Evolutionary conservation across 2,888 invertebrate species (phyloP).

Genomic region (Pemphredon lugubris): DNA sequence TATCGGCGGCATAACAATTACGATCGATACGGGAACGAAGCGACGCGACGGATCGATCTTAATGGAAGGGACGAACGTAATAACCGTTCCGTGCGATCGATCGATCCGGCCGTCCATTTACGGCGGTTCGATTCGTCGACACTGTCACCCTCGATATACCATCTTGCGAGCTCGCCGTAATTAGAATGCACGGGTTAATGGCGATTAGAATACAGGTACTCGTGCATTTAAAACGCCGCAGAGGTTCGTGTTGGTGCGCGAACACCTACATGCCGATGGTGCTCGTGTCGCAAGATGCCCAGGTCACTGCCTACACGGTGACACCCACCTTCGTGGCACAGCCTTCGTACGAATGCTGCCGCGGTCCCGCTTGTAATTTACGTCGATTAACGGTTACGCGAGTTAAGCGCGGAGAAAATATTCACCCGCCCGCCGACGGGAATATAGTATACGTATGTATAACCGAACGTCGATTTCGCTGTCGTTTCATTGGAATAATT

Average conservation of each 20-base stretch:
- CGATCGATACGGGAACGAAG: slow-evolving; percentile 27
- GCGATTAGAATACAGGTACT: slow-evolving; percentile 58
- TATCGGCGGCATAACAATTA: slow-evolving; percentile 52
- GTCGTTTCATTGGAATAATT: not conserved
- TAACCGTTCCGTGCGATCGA: slow-evolving; percentile 55
- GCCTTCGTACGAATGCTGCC: slow-evolving; percentile 47
- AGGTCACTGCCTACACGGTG: slow-evolving; percentile 72
- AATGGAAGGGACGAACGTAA: slow-evolving; percentile 48
- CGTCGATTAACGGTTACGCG: slow-evolving; percentile 54
- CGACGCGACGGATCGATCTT: slow-evolving; percentile 45
- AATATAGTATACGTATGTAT: no score
- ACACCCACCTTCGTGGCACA: slow-evolving; percentile 65
- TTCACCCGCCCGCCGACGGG: not conserved
- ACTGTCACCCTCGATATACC: slow-evolving; percentile 48
- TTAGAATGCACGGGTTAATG: slow-evolving; percentile 42
- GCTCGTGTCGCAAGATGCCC: slow-evolving; percentile 69
- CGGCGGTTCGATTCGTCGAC: slow-evolving; percentile 42
- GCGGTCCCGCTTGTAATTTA: slow-evolving; percentile 43
- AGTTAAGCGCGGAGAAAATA: slow-evolving; percentile 11
- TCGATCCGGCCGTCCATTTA: slow-evolving; percentile 58
- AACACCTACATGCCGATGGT: slow-evolving; percentile 65
- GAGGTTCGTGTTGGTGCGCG: slow-evolving; percentile 34
- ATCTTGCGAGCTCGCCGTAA: slow-evolving; percentile 35
- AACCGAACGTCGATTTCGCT: not conserved
- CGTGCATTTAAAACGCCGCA: slow-evolving; percentile 14